Conservation (phyloP, 2,113 vertebrate species). For the Coryphaenoides rupestris region DNA sequence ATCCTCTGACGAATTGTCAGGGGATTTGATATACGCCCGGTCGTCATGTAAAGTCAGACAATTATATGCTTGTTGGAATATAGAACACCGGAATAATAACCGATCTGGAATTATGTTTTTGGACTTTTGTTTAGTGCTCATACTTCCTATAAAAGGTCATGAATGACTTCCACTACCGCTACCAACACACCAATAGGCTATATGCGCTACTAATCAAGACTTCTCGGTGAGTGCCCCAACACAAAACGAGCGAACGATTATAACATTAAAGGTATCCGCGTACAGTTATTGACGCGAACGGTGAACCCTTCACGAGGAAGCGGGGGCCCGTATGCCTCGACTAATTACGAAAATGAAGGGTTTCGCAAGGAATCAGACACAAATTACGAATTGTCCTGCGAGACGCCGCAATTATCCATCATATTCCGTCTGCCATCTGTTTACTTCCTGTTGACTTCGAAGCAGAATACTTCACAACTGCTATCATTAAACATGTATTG, state of each 20-base stretch:
- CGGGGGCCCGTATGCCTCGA: conserved; percentile 60
- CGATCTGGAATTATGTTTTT: too few species aligned
- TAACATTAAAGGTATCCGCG: conserved; percentile 25
- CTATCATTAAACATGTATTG: too few species aligned
- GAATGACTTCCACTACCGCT: background rate
- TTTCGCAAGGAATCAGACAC: conserved; percentile 67
- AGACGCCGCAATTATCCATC: conserved; percentile 70
- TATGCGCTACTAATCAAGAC: background rate
- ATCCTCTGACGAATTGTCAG: conserved; percentile 58
- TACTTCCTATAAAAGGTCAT: too few species aligned
- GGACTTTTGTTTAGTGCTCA: too few species aligned
- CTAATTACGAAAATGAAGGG: conserved; percentile 69
- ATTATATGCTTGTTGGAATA: too few species aligned
- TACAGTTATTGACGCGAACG: conserved; percentile 33
- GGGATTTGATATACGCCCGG: too few species aligned
- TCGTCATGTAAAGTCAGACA: too few species aligned
- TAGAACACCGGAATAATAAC: too few species aligned
- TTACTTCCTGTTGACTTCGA: too few species aligned
- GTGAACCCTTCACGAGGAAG: conserved; percentile 31
- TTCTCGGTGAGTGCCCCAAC: background rate
- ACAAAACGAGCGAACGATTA: background rate
- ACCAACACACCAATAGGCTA: background rate
- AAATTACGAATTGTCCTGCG: conserved; percentile 67
- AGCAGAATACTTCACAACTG: too few species aligned
- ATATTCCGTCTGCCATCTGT: conserved; percentile 71